Conservation (phyloP, 1,140 invertebrate genomes). For the Calliphora vicina region DNA sequence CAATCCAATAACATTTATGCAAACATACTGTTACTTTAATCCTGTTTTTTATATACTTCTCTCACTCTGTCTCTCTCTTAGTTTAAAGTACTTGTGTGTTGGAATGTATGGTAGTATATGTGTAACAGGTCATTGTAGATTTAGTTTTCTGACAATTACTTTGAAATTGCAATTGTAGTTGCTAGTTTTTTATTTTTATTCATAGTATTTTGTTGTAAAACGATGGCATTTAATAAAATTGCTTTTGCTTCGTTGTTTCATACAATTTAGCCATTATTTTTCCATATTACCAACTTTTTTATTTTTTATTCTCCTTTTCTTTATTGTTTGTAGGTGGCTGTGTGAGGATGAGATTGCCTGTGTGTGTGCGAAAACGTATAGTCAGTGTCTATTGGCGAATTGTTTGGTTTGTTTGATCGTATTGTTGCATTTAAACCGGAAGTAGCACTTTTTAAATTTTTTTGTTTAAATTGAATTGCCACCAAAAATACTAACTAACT, state of each 20-base stretch:
- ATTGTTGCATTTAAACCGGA: conserved; percentile 16
- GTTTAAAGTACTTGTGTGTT: background rate
- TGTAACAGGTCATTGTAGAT: conserved; percentile 33
- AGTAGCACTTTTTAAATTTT: conserved; percentile 29
- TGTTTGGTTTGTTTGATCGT: background rate
- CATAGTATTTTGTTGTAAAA: conserved; percentile 7
- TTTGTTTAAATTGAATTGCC: conserved; percentile 30
- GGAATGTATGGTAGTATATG: background rate
- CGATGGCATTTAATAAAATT: conserved; percentile 32
- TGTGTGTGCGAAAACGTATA: background rate
- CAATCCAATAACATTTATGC: background rate
- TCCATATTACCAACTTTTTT: background rate
- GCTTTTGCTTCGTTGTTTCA: conserved; percentile 25
- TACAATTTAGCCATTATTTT: conserved; percentile 15
- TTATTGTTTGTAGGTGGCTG: background rate
- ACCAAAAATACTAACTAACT: background rate
- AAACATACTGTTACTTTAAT: background rate
- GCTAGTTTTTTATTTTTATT: background rate
- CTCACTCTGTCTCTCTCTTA: background rate
- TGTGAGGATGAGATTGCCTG: background rate
- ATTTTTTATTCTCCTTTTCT: background rate
- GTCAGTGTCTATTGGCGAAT: background rate
- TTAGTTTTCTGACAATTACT: conserved; percentile 26
- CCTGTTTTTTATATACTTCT: background rate
- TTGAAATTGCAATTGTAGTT: conserved; percentile 13